These are phyloP conservation scores for Chrysolina oricalcia DNA, from an alignment of 2,888 invertebrate species.

Conservation along the genomic window DNA sequence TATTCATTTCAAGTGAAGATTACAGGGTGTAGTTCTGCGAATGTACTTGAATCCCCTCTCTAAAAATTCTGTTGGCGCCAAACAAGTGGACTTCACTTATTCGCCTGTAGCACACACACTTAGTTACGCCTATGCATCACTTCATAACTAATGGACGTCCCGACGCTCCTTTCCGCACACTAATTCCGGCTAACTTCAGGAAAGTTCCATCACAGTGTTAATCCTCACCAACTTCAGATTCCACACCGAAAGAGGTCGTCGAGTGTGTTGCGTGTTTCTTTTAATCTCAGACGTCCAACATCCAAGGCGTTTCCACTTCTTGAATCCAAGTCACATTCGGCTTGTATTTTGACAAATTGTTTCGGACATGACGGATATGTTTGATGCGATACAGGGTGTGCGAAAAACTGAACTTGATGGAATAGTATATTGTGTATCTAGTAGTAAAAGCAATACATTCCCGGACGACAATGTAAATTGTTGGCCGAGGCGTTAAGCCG, in stretches of 20 bases:
- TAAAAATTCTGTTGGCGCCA: no score
- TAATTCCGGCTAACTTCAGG: slow-evolving; percentile 31
- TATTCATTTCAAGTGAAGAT: no score
- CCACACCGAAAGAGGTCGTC: slow-evolving; percentile 41
- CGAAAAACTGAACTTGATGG: neutral
- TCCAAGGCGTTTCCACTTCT: slow-evolving; percentile 32
- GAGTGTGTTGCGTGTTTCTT: slow-evolving; percentile 39
- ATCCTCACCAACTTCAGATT: slow-evolving; percentile 43
- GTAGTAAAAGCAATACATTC: no score
- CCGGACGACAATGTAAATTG: no score
- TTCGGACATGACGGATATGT: slow-evolving; percentile 22
- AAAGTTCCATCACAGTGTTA: slow-evolving; percentile 35
- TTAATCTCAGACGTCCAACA: slow-evolving; percentile 38
- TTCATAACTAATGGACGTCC: slow-evolving; percentile 59
- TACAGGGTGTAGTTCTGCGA: no score
- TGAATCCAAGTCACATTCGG: slow-evolving; percentile 34
- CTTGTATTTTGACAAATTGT: slow-evolving; percentile 29
- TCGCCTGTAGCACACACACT: neutral
- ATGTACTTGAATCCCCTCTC: no score
- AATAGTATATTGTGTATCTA: no score
- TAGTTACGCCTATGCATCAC: slow-evolving; percentile 35
- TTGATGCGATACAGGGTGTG: neutral
- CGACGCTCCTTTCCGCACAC: slow-evolving; percentile 37
- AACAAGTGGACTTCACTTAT: no score
- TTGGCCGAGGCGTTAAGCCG: no score